phyloP scores from a whole-genome alignment of 2,797 vertebrate species.

The Alectoris magna region DNA sequence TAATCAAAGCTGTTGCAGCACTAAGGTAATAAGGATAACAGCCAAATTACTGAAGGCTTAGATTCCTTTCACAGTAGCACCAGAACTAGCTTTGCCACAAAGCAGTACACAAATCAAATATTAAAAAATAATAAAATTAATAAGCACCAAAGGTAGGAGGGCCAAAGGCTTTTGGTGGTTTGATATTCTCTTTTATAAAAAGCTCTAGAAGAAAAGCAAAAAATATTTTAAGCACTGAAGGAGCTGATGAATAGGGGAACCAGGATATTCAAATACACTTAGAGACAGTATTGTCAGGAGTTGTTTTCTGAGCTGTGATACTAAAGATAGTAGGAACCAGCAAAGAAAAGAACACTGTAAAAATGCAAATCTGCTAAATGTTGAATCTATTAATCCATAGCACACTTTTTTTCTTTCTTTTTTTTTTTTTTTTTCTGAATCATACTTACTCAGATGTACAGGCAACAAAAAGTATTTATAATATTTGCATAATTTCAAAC shows the following conservation, averaged over 20 bases:
- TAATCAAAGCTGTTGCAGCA: background rate
- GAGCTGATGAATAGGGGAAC: constrained; percentile 75
- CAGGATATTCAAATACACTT: constrained; percentile 77
- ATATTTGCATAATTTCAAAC: constrained; percentile 82
- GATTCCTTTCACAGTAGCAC: background rate
- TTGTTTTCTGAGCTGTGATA: constrained; percentile 77
- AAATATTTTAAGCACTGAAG: constrained; percentile 79
- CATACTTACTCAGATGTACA: constrained; percentile 78
- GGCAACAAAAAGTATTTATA: constrained; percentile 79
- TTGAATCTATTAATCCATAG: constrained; percentile 78
- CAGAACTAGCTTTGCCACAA: background rate
- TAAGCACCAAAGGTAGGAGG: background rate
- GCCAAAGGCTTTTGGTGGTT: constrained; percentile 57
- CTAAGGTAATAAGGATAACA: background rate
- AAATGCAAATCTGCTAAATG: constrained; percentile 78
- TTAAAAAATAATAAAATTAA: background rate
- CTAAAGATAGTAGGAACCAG: constrained; percentile 77
- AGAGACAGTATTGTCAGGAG: constrained; percentile 77
- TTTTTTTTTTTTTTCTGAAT: constrained; percentile 73
- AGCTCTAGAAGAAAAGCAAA: constrained; percentile 72
- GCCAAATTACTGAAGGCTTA: background rate
- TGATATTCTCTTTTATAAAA: constrained; percentile 71
- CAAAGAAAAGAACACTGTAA: constrained; percentile 76
- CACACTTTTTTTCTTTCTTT: constrained; percentile 55
- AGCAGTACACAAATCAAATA: background rate